phyloP scores from a whole-genome alignment of 1,140 invertebrate species.

The Choristoneura fumiferana region DNA sequence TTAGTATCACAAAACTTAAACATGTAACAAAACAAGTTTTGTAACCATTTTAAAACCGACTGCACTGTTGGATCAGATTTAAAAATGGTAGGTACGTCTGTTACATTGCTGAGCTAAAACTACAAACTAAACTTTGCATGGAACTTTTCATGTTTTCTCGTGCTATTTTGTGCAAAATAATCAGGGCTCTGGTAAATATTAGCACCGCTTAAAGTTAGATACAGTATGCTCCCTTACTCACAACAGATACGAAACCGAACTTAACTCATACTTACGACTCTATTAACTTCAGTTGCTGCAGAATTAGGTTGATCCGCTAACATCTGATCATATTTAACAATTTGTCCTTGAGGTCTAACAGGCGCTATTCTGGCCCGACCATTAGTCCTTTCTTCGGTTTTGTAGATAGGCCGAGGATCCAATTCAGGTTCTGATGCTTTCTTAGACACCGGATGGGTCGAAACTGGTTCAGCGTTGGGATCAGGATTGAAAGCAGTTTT shows the following conservation, averaged over 20 bases:
- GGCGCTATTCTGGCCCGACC: slow-evolving; percentile 52
- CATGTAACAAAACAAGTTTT: no score
- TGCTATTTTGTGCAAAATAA: no score
- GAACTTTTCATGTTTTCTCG: no score
- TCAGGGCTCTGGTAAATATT: no score
- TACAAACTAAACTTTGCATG: no score
- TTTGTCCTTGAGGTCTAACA: slow-evolving; percentile 39
- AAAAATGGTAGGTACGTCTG: no score
- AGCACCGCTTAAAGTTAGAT: no score
- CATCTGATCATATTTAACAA: slow-evolving; percentile 57
- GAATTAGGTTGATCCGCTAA: slow-evolving; percentile 50
- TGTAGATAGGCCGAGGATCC: slow-evolving; percentile 54
- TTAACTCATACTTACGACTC: slow-evolving; percentile 58
- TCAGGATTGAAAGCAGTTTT: slow-evolving; percentile 46
- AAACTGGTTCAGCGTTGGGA: slow-evolving; percentile 32
- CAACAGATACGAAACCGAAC: background rate
- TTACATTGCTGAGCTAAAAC: no score
- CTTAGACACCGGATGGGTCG: slow-evolving; percentile 41
- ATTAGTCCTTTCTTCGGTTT: slow-evolving; percentile 40
- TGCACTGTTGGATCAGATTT: no score
- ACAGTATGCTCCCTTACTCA: no score
- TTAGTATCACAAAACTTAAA: no score
- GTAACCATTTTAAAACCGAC: no score
- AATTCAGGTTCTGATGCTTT: slow-evolving; percentile 37
- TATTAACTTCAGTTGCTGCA: slow-evolving; percentile 43